Conservation (phyloP, 1,140 invertebrate genomes). For the Sinonovacula constricta region DNA sequence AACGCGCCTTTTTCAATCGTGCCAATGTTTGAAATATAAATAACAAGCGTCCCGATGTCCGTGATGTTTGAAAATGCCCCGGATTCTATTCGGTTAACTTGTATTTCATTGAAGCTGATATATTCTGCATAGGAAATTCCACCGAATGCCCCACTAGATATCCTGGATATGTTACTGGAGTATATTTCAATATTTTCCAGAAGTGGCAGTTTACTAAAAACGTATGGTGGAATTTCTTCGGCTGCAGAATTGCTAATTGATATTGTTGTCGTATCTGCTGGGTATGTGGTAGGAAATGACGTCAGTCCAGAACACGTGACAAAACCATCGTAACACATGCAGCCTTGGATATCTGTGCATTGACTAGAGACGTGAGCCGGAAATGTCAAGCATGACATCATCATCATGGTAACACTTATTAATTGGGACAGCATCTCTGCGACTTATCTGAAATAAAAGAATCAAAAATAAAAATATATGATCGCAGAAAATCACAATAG, state of each 20-base stretch:
- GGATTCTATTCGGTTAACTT: slow-evolving; percentile 13
- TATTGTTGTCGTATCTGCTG: slow-evolving; percentile 7
- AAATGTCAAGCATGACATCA: no score
- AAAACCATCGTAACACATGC: slow-evolving; percentile 10
- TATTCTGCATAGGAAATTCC: not conserved
- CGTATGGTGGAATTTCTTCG: slow-evolving; percentile 17
- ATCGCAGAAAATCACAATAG: no score
- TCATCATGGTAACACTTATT: no score
- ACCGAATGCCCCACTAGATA: slow-evolving; percentile 1
- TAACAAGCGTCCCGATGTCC: slow-evolving; percentile 3
- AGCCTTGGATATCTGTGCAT: slow-evolving; percentile 25
- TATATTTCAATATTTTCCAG: slow-evolving; percentile 19
- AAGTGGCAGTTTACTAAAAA: slow-evolving; percentile 5
- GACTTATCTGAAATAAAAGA: no score
- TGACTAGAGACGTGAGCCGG: not conserved
- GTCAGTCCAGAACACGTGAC: slow-evolving; percentile 25
- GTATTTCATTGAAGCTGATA: slow-evolving; percentile 15
- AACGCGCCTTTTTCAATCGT: slow-evolving; percentile 14
- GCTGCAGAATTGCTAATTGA: not conserved
- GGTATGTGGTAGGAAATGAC: slow-evolving; percentile 27
- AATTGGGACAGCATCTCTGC: no score
- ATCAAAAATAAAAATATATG: no score
- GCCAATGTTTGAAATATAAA: slow-evolving; percentile 15
- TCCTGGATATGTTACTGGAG: not conserved
- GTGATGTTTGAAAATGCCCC: slow-evolving; percentile 28